These are phyloP conservation scores for Alosa alosa DNA, from an alignment of 2,113 vertebrate species.

Conservation along the genomic window DNA sequence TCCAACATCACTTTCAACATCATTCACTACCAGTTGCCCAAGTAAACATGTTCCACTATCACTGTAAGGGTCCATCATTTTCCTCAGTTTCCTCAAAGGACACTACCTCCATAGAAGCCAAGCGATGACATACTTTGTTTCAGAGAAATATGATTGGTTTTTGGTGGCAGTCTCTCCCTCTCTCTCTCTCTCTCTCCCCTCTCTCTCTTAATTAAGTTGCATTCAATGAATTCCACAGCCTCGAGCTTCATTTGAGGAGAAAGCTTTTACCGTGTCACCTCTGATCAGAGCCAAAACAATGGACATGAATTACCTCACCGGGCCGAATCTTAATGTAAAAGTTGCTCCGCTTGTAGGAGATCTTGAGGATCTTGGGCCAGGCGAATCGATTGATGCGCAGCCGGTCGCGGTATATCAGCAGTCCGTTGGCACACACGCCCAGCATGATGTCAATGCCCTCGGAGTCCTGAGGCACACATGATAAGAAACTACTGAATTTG, in stretches of 20 bases:
- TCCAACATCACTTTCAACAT: background rate
- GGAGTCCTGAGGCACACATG: conserved; percentile 78
- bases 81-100: background rate
- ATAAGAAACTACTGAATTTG: background rate
- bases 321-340: conserved; percentile 99
- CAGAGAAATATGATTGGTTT: background rate
- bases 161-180: background rate
- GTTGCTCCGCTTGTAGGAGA: conserved; percentile 98
- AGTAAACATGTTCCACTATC: background rate
- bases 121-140: background rate
- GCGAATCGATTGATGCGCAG: conserved; percentile 98
- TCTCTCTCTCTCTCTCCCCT: background rate
- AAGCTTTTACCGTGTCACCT: background rate
- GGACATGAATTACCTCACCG: conserved; percentile 79
- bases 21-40: background rate
- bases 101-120: background rate
- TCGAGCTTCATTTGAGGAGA: background rate
- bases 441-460: conserved; percentile 99
- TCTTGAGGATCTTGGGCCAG: conserved; percentile 99
- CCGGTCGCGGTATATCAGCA: conserved; percentile 95
- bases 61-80: background rate
- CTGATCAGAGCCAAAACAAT: background rate
- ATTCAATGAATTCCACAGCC: background rate
- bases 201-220: background rate
- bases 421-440: conserved; percentile 93